Percentiles rank a stretch among this genome's conserved stretches.
Conservation (phyloP, 1,140 invertebrate genomes). For the Bombus breviceps region DNA sequence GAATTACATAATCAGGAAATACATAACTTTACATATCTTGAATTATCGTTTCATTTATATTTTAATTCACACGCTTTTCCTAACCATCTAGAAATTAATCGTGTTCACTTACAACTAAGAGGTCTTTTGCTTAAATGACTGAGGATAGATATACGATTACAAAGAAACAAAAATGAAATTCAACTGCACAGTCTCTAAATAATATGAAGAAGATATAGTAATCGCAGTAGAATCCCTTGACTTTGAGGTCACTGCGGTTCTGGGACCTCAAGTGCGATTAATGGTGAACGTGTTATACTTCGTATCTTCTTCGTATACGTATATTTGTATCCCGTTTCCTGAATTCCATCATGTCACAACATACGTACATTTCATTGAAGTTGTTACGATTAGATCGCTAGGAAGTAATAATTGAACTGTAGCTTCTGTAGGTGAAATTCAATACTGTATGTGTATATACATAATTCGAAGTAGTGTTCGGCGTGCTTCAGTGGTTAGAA, state of each 20-base stretch:
- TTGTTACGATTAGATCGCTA: not conserved
- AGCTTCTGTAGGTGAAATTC: not conserved
- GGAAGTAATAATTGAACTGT: not conserved
- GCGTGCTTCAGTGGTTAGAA: not conserved
- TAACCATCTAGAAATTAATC: no score
- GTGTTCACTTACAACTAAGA: no score
- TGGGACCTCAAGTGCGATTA: not conserved
- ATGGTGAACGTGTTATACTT: not conserved
- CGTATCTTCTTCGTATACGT: not conserved
- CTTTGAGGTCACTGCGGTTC: not conserved
- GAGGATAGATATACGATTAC: no score
- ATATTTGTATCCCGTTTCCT: not conserved
- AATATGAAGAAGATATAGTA: not conserved
- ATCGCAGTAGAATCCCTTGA: not conserved
- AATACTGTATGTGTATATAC: not conserved
- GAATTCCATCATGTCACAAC: not conserved
- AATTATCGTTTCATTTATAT: no score
- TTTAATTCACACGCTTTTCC: no score
- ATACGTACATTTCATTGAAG: not conserved
- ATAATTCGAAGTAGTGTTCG: not conserved
- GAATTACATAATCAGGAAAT: no score
- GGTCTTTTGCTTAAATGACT: no score
- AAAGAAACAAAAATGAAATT: not conserved
- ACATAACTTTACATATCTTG: no score
- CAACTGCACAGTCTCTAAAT: not conserved